Evolutionary conservation across 2,113 vertebrate genomes (phyloP).

Genomic region (Hyaena hyaena): DNA sequence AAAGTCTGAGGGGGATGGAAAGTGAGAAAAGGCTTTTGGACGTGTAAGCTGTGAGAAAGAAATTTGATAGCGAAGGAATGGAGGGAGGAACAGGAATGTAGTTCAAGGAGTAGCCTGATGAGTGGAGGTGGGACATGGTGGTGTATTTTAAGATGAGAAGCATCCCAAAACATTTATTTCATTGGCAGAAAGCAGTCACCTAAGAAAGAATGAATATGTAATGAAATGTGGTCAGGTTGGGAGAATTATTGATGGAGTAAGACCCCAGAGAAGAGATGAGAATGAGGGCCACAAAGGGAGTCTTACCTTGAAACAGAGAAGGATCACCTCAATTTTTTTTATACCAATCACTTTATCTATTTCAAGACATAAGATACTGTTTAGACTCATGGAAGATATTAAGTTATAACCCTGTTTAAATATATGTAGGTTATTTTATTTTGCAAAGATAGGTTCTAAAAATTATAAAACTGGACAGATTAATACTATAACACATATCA

Average conservation of each 20-base stretch:
- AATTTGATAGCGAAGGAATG: not conserved
- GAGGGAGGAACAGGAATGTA: not conserved
- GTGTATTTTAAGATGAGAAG: not conserved
- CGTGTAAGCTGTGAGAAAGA: not conserved
- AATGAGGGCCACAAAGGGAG: not conserved
- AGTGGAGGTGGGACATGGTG: not conserved
- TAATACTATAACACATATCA: not conserved
- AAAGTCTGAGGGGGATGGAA: not conserved
- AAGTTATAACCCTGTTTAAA: not conserved
- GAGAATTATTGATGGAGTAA: not conserved
- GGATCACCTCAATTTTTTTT: not conserved
- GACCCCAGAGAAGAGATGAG: not conserved
- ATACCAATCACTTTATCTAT: not conserved
- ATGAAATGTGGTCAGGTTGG: not conserved
- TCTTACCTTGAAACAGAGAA: not conserved
- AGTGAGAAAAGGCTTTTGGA: not conserved
- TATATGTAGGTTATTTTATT: not conserved
- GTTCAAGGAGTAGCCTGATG: not conserved
- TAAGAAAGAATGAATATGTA: not conserved
- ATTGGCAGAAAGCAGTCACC: constrained; percentile 15
- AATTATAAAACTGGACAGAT: not conserved
- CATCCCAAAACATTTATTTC: not conserved
- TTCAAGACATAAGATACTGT: not conserved
- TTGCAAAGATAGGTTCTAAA: constrained; percentile 35
- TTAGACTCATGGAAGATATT: not conserved